phyloP scores from a whole-genome alignment of 2,888 invertebrate genomes.

The Tolmerus cingulatus region DNA sequence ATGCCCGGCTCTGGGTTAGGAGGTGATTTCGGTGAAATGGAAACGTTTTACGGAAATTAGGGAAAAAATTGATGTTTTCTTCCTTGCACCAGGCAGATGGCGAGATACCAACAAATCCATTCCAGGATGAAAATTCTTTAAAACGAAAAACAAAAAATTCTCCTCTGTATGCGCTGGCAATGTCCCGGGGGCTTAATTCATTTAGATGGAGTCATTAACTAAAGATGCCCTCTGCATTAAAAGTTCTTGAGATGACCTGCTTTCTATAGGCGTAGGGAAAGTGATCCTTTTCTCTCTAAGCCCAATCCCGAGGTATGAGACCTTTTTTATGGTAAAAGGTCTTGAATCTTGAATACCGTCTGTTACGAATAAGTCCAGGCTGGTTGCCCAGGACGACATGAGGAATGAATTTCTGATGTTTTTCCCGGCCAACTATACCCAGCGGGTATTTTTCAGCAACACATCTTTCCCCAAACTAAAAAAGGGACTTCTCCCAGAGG shows the following conservation, averaged over 20 bases:
- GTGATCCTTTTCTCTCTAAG: constrained; percentile 3
- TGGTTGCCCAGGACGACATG: background rate
- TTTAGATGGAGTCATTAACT: constrained; percentile 22
- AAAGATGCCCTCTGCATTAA: background rate
- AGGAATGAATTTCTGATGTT: constrained; percentile 12
- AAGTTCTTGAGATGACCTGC: background rate
- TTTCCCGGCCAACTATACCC: background rate
- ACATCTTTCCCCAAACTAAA: background rate
- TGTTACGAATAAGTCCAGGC: background rate
- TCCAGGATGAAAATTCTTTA: background rate
- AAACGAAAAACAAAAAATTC: background rate
- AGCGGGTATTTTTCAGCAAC: background rate
- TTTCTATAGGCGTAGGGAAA: background rate
- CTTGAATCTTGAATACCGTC: background rate
- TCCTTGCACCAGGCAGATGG: background rate
- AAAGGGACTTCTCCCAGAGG: background rate
- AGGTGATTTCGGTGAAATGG: background rate
- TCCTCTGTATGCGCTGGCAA: background rate
- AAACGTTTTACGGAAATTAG: background rate
- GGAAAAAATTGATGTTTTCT: background rate
- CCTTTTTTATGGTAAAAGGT: background rate
- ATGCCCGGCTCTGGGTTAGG: background rate
- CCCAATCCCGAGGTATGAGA: background rate
- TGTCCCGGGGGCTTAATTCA: constrained; percentile 13
- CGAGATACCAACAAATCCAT: background rate